Percentiles rank a stretch among this genome's conserved stretches.
phyloP scores from a whole-genome alignment of 2,113 vertebrate species.

The Oreocharis arfaki region DNA sequence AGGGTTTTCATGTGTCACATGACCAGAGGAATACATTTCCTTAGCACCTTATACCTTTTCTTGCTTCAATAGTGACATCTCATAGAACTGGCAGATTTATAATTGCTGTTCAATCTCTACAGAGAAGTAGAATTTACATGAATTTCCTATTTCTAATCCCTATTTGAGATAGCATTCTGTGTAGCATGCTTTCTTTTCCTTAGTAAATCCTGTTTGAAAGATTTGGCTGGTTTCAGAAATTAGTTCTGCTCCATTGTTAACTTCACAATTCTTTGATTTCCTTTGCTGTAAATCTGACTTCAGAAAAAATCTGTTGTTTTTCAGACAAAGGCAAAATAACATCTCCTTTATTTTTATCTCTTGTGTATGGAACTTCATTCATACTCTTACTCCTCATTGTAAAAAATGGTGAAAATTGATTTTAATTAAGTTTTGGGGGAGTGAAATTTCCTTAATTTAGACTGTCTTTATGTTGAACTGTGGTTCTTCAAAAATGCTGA shows the following conservation, averaged over 20 bases:
- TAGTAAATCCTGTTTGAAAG: not conserved
- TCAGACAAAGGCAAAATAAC: not conserved
- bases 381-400: not conserved
- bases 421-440: not conserved
- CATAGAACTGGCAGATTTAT: not conserved
- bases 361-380: not conserved
- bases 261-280: not conserved
- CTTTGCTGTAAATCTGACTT: not conserved
- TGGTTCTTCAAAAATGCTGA: not conserved
- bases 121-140: not conserved
- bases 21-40: not conserved
- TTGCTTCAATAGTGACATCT: not conserved
- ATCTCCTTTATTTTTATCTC: not conserved
- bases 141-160: not conserved
- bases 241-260: not conserved
- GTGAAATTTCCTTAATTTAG: not conserved
- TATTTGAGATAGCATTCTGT: not conserved
- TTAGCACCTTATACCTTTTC: not conserved
- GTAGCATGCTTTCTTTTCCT: not conserved
- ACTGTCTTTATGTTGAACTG: not conserved
- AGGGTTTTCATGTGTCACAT: not conserved
- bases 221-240: not conserved
- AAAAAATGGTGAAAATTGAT: not conserved
- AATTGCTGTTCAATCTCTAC: not conserved
- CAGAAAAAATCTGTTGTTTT: not conserved